Evolutionary conservation across 2,113 vertebrate species (phyloP).

Genomic region (Puntigrus tetrazona): DNA sequence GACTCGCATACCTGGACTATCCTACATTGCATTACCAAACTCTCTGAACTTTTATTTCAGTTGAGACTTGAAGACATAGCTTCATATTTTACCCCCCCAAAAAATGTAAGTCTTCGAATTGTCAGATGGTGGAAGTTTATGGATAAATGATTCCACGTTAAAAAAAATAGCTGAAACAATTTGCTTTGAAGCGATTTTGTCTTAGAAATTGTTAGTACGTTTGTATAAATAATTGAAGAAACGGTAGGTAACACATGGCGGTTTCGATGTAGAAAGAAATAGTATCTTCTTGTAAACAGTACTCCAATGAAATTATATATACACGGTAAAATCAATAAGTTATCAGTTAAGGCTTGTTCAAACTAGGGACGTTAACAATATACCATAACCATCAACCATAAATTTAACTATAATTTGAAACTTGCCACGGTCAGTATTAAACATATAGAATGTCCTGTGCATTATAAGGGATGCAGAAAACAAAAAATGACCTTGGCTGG

Average conservation of each 20-base stretch:
- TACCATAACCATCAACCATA: too few species aligned
- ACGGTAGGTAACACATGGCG: background rate
- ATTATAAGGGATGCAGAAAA: background rate
- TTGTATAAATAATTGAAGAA: background rate
- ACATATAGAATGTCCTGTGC: background rate
- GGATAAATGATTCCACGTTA: background rate
- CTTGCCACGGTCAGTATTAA: background rate
- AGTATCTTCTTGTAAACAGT: background rate
- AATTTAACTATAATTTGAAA: too few species aligned
- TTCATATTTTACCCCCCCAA: slow-evolving; percentile 31
- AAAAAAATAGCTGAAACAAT: too few species aligned
- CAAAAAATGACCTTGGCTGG: background rate
- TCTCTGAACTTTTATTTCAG: slow-evolving; percentile 39
- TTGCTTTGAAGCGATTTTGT: background rate
- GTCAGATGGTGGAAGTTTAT: slow-evolving; percentile 33
- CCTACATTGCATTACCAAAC: slow-evolving; percentile 42
- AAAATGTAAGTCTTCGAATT: slow-evolving; percentile 26
- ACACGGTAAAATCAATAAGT: background rate
- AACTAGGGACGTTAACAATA: too few species aligned
- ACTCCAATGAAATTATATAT: background rate
- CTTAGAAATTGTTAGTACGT: background rate
- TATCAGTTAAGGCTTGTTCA: background rate
- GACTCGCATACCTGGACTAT: slow-evolving; percentile 65
- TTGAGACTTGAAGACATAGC: slow-evolving; percentile 8
- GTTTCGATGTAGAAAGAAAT: background rate